Conservation (phyloP, 2,888 invertebrate species). For the Leucophora obtusa region DNA sequence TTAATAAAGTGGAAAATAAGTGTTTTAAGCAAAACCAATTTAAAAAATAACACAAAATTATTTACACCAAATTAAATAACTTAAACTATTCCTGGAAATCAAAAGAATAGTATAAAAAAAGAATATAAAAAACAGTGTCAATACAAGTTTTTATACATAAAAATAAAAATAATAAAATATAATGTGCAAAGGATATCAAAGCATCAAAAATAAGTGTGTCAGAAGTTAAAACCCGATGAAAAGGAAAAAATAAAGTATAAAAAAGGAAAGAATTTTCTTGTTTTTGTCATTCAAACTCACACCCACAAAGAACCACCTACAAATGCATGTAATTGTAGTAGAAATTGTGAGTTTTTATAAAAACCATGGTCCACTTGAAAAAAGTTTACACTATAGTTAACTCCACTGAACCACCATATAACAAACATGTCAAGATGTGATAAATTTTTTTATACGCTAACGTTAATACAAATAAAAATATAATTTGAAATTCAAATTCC, state of each 20-base stretch:
- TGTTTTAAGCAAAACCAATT: not conserved
- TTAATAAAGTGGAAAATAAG: not conserved
- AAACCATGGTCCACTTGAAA: too few species aligned
- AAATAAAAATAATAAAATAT: constrained; percentile 1
- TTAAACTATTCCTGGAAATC: not conserved
- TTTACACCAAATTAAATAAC: not conserved
- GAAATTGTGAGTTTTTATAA: not conserved
- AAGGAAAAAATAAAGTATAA: constrained; percentile 8
- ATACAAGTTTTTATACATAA: not conserved
- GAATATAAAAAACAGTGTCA: not conserved
- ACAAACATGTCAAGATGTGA: too few species aligned
- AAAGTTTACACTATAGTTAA: too few species aligned
- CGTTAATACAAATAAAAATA: too few species aligned
- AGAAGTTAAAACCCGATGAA: constrained; percentile 34
- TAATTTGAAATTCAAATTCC: too few species aligned
- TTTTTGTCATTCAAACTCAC: not conserved
- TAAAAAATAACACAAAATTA: not conserved
- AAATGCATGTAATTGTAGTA: not conserved
- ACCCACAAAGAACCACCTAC: not conserved
- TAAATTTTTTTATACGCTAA: too few species aligned
- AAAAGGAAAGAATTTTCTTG: not conserved
- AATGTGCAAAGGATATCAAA: constrained; percentile 4
- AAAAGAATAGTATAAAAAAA: not conserved
- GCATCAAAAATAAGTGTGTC: constrained; percentile 41
- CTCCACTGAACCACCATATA: too few species aligned